Conservation (phyloP, 2,888 invertebrate genomes). For the Erebia epiphron region DNA sequence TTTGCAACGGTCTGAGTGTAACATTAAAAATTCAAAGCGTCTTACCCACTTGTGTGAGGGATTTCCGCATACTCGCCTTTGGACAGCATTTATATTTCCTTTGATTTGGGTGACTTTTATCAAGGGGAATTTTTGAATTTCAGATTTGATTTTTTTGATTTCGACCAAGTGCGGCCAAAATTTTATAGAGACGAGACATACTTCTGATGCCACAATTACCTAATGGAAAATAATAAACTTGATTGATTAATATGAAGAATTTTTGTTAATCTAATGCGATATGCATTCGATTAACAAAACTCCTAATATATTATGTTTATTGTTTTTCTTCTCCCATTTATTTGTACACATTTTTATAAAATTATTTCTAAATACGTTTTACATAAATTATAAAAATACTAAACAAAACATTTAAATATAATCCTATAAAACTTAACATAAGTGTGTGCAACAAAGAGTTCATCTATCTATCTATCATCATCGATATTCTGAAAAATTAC, state of each 20-base stretch:
- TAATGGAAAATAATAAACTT: not conserved
- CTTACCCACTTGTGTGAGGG: constrained; percentile 84
- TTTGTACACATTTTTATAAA: too few species aligned
- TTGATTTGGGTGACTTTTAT: constrained; percentile 62
- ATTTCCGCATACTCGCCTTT: constrained; percentile 80
- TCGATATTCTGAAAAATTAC: not conserved
- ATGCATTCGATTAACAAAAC: not conserved
- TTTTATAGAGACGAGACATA: not conserved
- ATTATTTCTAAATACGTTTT: too few species aligned
- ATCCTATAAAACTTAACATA: too few species aligned
- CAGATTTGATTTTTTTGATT: too few species aligned
- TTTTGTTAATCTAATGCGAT: too few species aligned
- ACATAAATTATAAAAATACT: too few species aligned
- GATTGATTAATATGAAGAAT: not conserved
- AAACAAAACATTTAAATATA: too few species aligned
- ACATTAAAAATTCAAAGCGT: constrained; percentile 81
- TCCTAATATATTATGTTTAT: too few species aligned
- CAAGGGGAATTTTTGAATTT: constrained; percentile 41
- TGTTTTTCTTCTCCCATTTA: too few species aligned
- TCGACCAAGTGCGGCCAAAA: constrained; percentile 27
- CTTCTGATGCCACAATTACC: not conserved
- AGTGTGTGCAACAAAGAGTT: too few species aligned
- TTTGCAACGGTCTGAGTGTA: constrained; percentile 83
- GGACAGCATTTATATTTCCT: constrained; percentile 83
- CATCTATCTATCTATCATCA: too few species aligned